Conservation (phyloP, 2,797 vertebrate species). For the Syngnathus rostellatus region DNA sequence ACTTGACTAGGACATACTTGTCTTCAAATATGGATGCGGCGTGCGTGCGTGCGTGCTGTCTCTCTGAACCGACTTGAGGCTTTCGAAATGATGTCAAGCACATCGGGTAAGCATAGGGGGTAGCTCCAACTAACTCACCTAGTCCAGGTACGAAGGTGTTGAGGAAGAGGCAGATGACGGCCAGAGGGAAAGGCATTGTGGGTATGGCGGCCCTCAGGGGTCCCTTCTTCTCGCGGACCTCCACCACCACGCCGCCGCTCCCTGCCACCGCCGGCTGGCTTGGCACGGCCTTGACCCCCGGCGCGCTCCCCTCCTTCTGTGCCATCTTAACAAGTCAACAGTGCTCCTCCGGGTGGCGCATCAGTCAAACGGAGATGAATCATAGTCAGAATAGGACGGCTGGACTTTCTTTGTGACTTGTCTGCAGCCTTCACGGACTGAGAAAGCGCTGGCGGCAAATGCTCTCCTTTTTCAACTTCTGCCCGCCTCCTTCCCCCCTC, state of each 20-base stretch:
- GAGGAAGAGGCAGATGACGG: constrained; percentile 91
- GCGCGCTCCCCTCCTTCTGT: constrained; percentile 48
- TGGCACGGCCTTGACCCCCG: constrained; percentile 40
- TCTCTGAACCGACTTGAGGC: no score
- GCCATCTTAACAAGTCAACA: constrained; percentile 29
- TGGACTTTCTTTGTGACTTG: neutral
- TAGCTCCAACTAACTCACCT: constrained; percentile 69
- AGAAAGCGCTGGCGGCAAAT: neutral
- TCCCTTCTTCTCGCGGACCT: constrained; percentile 94
- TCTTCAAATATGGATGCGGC: no score
- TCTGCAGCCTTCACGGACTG: neutral
- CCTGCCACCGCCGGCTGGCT: constrained; percentile 51
- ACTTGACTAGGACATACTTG: no score
- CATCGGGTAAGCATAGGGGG: no score
- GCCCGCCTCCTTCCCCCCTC: neutral
- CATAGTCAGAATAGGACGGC: neutral
- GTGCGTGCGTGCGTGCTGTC: no score
- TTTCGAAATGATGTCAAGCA: no score
- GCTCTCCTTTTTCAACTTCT: neutral
- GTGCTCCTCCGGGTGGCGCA: no score
- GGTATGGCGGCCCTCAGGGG: constrained; percentile 92
- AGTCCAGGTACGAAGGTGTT: constrained; percentile 97
- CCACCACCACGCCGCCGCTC: constrained; percentile 80
- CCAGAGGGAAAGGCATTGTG: constrained; percentile 92
- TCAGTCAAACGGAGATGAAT: no score